Base-by-base conservation (phyloP, 1,140 invertebrate genomes). In the Episyrphus balteatus region DNA sequence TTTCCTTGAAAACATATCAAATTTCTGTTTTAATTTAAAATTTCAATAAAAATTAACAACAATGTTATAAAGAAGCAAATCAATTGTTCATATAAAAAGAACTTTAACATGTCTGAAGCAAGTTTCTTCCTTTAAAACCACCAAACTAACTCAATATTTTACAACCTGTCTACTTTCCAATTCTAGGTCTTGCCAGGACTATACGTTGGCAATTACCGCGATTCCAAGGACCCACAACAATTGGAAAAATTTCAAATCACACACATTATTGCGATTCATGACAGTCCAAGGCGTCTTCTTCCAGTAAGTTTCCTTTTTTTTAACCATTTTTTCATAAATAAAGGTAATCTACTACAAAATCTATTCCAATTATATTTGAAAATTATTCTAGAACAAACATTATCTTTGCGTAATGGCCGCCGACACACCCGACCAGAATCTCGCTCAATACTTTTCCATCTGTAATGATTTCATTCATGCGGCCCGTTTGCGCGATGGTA, bases 391-490 rank as follows among this genome's bases (percentile, higher is more conserved):
- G 91, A 88, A 95, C 69, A 93, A 92, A 62, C 85, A 94, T 67
- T 96, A 97, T 70, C 73, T 96, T 15, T 96, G 91, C 68, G 90
- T 97, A 43, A 78, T 88, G 74, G 92, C 92, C 10, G 87, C 90
- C 11, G 93, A 97, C 69, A 86, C 84, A 12, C 88, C 92, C 0
- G 84, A 90, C 60, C 92, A 97, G 70, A 93, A 96, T 71, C 73
- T 98, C 10, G 82, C 82, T 12, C 91, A 93, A 69, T 94, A 88
- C 72, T 96, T 97, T 72, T 80, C 86, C 14, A 70, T 89, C 38
- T 94, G 90, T 71, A 96, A 94, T 71, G 92, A 97, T 63, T 98
- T 97, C 60, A 97, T 97, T 58, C 92, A 97, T 68, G 81, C 83
- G 1, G 92, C 92, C 1, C 73, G 93, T 43, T 71, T 92, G 1